These are phyloP conservation scores for Dipus sagitta DNA, from an alignment of 2,797 vertebrate genomes.

Conservation along the genomic window DNA sequence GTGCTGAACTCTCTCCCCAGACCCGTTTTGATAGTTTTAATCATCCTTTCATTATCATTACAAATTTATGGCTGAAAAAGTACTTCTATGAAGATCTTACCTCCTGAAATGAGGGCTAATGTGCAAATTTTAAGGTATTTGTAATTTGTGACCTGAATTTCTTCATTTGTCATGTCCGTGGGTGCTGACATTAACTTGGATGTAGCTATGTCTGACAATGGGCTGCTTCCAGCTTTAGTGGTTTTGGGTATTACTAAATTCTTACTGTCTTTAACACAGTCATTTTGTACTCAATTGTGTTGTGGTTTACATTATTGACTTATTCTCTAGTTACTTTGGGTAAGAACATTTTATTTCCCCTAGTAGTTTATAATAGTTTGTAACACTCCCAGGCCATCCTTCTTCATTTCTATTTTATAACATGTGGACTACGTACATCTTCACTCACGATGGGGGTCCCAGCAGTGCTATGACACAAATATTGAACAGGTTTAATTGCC, in stretches of 20 bases:
- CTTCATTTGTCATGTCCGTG: not conserved
- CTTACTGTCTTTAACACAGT: not conserved
- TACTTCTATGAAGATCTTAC: not conserved
- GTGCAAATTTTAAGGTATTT: constrained; percentile 44
- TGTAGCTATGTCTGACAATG: not conserved
- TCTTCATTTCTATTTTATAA: too few species aligned
- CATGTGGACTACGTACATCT: not conserved
- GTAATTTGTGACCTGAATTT: constrained; percentile 17
- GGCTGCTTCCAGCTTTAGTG: not conserved
- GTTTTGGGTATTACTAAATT: not conserved
- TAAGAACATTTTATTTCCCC: constrained; percentile 48
- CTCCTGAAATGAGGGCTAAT: not conserved
- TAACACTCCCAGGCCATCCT: not conserved
- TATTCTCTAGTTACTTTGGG: constrained; percentile 20
- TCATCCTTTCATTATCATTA: not conserved
- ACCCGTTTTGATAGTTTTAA: not conserved
- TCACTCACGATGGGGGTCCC: not conserved
- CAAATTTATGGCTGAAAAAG: constrained; percentile 17
- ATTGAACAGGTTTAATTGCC: not conserved
- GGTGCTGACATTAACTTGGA: constrained; percentile 17
- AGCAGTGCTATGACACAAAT: not conserved
- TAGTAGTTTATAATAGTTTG: not conserved
- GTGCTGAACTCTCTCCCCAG: too few species aligned
- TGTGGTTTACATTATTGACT: not conserved
- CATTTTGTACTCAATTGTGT: not conserved